A percentile compares a stretch with the other conserved stretches of the same genome.
Conservation (phyloP, 2,888 invertebrate species). For the Trypoxylon attenuatum region DNA sequence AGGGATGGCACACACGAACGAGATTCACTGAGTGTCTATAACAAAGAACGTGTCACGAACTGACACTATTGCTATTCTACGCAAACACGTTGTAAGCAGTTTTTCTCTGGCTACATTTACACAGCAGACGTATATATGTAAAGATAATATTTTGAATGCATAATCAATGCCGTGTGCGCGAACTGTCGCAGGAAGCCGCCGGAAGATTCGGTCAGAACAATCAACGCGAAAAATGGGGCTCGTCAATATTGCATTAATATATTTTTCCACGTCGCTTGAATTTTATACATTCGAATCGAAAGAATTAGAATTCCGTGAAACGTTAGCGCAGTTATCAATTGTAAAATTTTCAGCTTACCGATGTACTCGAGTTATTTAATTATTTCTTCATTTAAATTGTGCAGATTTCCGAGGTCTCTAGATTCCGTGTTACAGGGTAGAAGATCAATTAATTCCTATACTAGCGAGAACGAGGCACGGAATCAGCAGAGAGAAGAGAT, state of each 20-base stretch:
- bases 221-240: constrained; percentile 13
- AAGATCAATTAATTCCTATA: constrained; percentile 39
- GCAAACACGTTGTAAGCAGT: constrained; percentile 49
- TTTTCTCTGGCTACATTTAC: constrained; percentile 31
- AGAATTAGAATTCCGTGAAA: too few relatives aligned
- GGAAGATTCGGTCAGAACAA: constrained; percentile 17
- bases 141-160: constrained; percentile 68
- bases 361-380: too few relatives aligned
- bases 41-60: constrained; percentile 47
- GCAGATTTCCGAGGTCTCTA: too few relatives aligned
- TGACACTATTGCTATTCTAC: constrained; percentile 57
- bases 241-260: too few relatives aligned
- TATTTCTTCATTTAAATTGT: too few relatives aligned
- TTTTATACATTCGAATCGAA: too few relatives aligned
- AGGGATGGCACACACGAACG: constrained; percentile 28
- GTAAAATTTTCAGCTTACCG: too few relatives aligned
- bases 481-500: constrained; percentile 33
- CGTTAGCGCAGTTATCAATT: too few relatives aligned
- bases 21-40: constrained; percentile 23
- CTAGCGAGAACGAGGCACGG: constrained; percentile 32
- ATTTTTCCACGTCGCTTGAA: too few relatives aligned
- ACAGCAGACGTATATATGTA: constrained; percentile 46
- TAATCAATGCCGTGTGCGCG: constrained; percentile 57
- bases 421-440: constrained; percentile 21
- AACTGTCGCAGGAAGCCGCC: constrained; percentile 12